Evolutionary conservation across 2,888 invertebrate genomes (phyloP), one percentile per base, ranked within the genome.

Genomic region (Mythimna impura): DNA sequence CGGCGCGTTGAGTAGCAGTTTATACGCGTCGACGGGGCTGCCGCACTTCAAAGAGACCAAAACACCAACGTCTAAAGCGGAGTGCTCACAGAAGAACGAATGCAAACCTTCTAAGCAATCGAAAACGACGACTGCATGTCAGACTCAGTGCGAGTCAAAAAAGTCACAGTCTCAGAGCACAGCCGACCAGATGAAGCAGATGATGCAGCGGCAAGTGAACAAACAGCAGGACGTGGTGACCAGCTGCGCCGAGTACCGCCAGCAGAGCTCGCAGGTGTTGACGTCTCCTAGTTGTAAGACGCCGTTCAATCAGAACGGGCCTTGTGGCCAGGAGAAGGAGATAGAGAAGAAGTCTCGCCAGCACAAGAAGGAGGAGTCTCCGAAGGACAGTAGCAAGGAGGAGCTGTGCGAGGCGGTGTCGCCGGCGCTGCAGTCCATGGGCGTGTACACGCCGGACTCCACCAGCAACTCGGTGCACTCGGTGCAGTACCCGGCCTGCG

Each of bases 391-490:
- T 0, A 91, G 89, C 20, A 96, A 96, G 65, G 96, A 96, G 66
- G 96, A 96, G 81, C 89, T 93, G 89, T 95, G 96, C 61, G 95
- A 95, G 69, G 93, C 96, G 0, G 95, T 95, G 10, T 96, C 96
- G 62, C 96, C 97, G 0, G 98, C 97, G 65, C 93, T 98, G 77
- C 97, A 98, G n/a, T 98, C 98, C 1, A 97, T 98, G 97, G 98
- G 98, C 0, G 98, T 98, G 0, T 99, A 98, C 89, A 98, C 98
- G 0, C 98, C 98, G 0, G 98, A 98, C 87, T 98, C 98, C 0
- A 98, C 98, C 0, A 97, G 98, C 54, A 98, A 98, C 90, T 98
- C 98, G 0, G 98, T 98, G 12, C 98, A 98, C 81, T 97, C 98
- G 67, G 97, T 99, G 85, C 97, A 97, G 86, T 98, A 98, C 88